phyloP scores from a whole-genome alignment of 2,888 invertebrate genomes.

The Stictocephala bisonia region DNA sequence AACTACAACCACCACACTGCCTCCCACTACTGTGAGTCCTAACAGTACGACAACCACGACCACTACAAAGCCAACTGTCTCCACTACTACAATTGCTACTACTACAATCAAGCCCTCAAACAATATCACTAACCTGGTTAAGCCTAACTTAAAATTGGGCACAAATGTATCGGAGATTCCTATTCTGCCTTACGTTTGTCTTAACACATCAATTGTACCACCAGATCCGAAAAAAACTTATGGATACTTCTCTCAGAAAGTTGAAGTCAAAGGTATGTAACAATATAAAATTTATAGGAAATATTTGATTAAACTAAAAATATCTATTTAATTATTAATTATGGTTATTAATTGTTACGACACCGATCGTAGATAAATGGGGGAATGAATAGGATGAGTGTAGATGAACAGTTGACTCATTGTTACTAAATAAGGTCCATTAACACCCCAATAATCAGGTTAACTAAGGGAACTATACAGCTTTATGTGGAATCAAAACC shows the following conservation, averaged over 20 bases:
- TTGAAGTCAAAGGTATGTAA: slow-evolving; percentile 77
- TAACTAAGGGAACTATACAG: too few species aligned
- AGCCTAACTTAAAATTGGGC: slow-evolving; percentile 21
- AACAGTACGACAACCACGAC: slow-evolving; percentile 62
- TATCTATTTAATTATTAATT: too few species aligned
- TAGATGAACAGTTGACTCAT: too few species aligned
- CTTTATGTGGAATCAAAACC: too few species aligned
- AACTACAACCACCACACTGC: slow-evolving; percentile 63
- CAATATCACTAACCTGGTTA: slow-evolving; percentile 41
- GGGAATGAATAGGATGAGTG: too few species aligned
- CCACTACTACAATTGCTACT: slow-evolving; percentile 61
- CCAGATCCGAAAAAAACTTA: slow-evolving; percentile 75
- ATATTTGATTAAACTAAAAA: too few species aligned
- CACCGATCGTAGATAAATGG: too few species aligned
- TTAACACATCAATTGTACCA: slow-evolving; percentile 72
- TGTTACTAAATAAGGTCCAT: too few species aligned
- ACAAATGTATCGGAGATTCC: slow-evolving; percentile 42
- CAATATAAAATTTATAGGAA: too few species aligned
- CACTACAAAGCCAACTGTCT: slow-evolving; percentile 62
- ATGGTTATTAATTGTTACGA: too few species aligned
- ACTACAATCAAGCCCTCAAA: slow-evolving; percentile 57
- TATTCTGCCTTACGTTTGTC: slow-evolving; percentile 68
- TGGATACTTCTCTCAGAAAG: slow-evolving; percentile 76
- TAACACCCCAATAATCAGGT: too few species aligned
- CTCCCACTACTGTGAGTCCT: slow-evolving; percentile 56